phyloP scores from a whole-genome alignment of 2,113 vertebrate genomes.

The Pavo muticus region DNA sequence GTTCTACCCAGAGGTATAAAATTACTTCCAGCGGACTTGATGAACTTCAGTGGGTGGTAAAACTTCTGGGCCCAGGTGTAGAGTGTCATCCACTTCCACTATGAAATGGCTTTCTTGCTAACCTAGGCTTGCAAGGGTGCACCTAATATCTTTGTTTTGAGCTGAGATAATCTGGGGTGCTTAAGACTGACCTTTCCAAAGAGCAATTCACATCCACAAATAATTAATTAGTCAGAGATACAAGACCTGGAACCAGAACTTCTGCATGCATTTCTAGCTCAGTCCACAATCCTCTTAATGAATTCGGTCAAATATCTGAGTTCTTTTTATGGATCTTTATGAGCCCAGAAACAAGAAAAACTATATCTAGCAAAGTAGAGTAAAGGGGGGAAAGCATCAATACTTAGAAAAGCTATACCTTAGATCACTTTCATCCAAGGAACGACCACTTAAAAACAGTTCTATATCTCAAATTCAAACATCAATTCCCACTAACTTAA shows the following conservation, averaged over 20 bases:
- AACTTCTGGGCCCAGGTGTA: not conserved
- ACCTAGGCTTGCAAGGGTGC: not conserved
- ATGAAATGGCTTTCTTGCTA: fast-evolving
- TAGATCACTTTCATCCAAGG: not conserved
- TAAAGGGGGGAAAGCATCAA: not conserved
- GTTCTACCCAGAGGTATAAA: not conserved
- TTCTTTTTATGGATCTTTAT: not conserved
- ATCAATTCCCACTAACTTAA: not conserved
- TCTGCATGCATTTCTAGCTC: not conserved
- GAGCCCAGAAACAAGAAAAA: not conserved
- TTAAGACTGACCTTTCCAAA: not conserved
- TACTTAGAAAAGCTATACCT: not conserved
- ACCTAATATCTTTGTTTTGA: not conserved
- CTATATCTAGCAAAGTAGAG: fast-evolving
- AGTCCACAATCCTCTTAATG: not conserved
- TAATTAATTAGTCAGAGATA: not conserved
- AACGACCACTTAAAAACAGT: not conserved
- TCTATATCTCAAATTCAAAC: not conserved
- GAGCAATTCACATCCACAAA: not conserved
- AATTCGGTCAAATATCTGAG: not conserved
- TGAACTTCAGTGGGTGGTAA: not conserved
- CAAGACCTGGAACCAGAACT: not conserved
- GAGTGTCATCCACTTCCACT: not conserved
- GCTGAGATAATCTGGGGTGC: not conserved
- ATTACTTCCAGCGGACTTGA: not conserved